Percentiles rank a stretch among this genome's conserved stretches.
These are phyloP conservation scores for Phalacrocorax brasilianus DNA, from an alignment of 2,113 vertebrate species.

Conservation along the genomic window DNA sequence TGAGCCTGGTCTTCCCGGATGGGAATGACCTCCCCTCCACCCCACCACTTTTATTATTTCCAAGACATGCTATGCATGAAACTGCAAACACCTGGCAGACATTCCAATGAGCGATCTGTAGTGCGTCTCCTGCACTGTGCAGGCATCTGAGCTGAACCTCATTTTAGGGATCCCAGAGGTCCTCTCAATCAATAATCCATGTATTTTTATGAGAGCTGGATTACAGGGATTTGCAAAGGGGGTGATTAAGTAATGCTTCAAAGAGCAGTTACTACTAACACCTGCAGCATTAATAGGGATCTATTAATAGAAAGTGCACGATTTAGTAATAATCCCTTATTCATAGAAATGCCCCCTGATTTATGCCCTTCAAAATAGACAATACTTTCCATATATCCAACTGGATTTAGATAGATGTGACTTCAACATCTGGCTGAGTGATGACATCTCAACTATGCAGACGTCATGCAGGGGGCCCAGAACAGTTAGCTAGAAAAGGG, in stretches of 20 bases:
- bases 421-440: conserved; percentile 71
- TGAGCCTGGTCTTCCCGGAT: conserved; percentile 39
- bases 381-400: conserved; percentile 41
- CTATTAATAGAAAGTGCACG: conserved; percentile 70
- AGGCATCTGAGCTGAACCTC: conserved; percentile 59
- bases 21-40: conserved; percentile 43
- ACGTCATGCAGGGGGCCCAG: conserved; percentile 41
- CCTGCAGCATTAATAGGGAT: conserved; percentile 75
- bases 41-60: conserved; percentile 30
- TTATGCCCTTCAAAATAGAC: conserved; percentile 52
- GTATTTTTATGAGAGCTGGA: conserved; percentile 78
- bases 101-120: conserved; percentile 58
- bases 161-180: conserved; percentile 74
- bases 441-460: conserved; percentile 56
- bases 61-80: conserved; percentile 32
- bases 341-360: conserved; percentile 62
- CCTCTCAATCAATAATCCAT: conserved; percentile 80
- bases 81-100: conserved; percentile 72
- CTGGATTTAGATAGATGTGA: conserved; percentile 41
- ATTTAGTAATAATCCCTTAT: conserved; percentile 67
- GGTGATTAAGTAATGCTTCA: conserved; percentile 76
- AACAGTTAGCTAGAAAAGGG: conserved; percentile 26
- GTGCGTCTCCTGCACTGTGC: conserved; percentile 54
- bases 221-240: conserved; percentile 76
- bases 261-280: conserved; percentile 69